Percentiles rank a stretch among this genome's conserved stretches.
phyloP scores from a whole-genome alignment of 2,113 vertebrate genomes.

The Delphinus delphis region DNA sequence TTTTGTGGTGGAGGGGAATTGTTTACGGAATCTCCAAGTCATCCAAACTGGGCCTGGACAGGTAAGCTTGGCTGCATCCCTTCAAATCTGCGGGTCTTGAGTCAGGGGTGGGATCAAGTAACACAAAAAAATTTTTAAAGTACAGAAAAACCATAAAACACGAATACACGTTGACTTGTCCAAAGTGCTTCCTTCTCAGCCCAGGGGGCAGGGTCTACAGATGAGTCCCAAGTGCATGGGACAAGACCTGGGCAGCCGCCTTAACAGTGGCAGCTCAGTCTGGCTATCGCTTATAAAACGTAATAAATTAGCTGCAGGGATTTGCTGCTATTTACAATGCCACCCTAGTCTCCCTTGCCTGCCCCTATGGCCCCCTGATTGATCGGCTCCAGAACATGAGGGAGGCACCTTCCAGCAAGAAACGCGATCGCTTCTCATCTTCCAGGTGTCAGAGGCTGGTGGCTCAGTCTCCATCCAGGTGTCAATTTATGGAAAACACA shows the following conservation, averaged over 20 bases:
- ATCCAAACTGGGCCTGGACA: neutral
- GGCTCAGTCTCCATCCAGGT: neutral
- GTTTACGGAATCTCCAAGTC: neutral
- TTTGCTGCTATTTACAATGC: conserved; percentile 81
- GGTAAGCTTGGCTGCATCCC: neutral
- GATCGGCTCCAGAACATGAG: conserved; percentile 60
- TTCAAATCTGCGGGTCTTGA: neutral
- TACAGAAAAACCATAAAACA: conserved; percentile 15
- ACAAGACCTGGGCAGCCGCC: neutral
- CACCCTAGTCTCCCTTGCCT: neutral
- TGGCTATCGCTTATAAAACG: conserved; percentile 82
- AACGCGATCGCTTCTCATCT: neutral
- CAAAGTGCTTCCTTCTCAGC: conserved; percentile 53
- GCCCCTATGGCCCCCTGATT: neutral
- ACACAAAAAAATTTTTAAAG: neutral
- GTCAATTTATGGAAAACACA: neutral
- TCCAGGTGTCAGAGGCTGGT: neutral
- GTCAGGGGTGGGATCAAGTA: neutral
- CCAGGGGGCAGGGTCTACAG: neutral
- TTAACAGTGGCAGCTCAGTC: neutral
- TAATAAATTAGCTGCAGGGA: conserved; percentile 88
- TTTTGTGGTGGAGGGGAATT: neutral
- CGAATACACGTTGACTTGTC: neutral
- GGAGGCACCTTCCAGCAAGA: conserved; percentile 61
- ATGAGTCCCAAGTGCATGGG: neutral